phyloP scores from a whole-genome alignment of 2,113 vertebrate species.

The Phrynocephalus versicolor region DNA sequence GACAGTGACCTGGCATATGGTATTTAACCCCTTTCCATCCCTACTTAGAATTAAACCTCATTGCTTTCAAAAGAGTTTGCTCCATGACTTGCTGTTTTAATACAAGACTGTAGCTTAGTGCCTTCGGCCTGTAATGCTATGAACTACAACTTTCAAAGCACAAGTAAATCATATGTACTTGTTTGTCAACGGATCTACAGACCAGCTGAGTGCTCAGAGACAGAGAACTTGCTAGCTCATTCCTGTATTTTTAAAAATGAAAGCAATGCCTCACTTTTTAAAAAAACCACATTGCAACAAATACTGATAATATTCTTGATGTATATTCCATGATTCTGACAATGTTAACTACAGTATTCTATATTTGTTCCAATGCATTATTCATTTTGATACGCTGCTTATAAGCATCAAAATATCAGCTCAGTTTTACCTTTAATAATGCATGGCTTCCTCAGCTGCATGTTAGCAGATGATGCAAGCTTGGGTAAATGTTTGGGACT shows the following conservation, averaged over 20 bases:
- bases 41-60: too few species aligned
- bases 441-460: background rate
- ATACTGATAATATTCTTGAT: background rate
- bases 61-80: too few species aligned
- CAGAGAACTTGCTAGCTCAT: background rate
- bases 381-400: background rate
- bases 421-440: conserved; percentile 24
- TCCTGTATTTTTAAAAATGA: background rate
- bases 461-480: background rate
- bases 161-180: too few species aligned
- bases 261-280: background rate
- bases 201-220: too few species aligned
- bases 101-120: too few species aligned
- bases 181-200: too few species aligned
- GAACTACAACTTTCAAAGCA: too few species aligned
- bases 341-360: background rate
- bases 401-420: conserved; percentile 6
- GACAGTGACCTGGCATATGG: too few species aligned
- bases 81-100: too few species aligned
- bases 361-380: background rate
- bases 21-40: too few species aligned
- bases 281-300: too few species aligned
- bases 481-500: conserved; percentile 2
- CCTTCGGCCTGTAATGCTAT: too few species aligned
- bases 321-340: background rate